Percentiles rank a stretch among this genome's conserved stretches.
Conservation (phyloP, 2,888 invertebrate species). For the Pseudococcus longispinus region DNA sequence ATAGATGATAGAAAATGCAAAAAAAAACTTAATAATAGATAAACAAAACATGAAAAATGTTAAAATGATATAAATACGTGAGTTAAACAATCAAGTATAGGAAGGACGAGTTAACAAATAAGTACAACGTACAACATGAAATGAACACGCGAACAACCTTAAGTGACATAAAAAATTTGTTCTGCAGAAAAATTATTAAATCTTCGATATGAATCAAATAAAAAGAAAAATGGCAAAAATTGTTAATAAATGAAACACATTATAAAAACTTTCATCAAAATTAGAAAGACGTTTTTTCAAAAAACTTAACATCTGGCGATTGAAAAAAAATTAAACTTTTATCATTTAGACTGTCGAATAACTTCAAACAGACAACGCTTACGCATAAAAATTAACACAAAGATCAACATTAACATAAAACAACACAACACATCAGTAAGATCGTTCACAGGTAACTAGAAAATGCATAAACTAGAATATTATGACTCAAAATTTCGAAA, state of each 20-base stretch:
- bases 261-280: not conserved
- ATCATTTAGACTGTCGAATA: not conserved
- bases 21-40: not conserved
- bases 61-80: not conserved
- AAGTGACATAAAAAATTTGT: not conserved
- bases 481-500: conserved; percentile 1
- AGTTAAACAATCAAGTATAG: not conserved
- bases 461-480: not conserved
- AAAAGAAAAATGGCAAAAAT: not conserved
- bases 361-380: not conserved
- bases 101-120: not conserved
- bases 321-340: not conserved
- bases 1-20: not conserved
- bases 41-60: not conserved
- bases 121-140: not conserved
- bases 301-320: not conserved
- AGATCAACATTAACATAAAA: conserved; percentile 2
- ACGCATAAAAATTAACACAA: not conserved
- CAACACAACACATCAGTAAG: not conserved
- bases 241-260: not conserved
- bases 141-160: not conserved
- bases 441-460: conserved; percentile 6
- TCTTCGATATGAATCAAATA: not conserved
- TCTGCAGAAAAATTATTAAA: not conserved
- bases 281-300: not conserved